Conservation (phyloP, 2,797 vertebrate species). For the Lepilemur septentrionalis region DNA sequence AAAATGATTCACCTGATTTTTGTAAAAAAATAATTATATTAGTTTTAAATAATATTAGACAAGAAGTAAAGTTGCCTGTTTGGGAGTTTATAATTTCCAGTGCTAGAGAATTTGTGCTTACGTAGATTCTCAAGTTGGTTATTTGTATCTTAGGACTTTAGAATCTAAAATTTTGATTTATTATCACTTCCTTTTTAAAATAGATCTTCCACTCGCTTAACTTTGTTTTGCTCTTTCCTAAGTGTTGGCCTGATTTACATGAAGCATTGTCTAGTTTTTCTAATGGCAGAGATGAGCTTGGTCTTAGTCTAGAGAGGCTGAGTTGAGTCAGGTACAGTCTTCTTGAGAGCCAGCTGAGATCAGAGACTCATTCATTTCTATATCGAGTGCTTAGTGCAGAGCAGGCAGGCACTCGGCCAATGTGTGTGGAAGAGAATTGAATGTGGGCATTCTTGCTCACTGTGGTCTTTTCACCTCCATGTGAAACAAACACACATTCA, state of each 20-base stretch:
- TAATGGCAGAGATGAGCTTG: not conserved
- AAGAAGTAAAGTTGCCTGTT: not conserved
- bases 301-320: not conserved
- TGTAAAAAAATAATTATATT: not conserved
- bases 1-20: not conserved
- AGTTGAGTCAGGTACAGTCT: not conserved
- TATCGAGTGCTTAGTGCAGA: not conserved
- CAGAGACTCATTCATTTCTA: not conserved
- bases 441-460: not conserved
- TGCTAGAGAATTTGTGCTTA: constrained; percentile 6
- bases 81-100: not conserved
- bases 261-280: not conserved
- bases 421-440: not conserved
- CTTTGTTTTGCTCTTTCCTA: not conserved
- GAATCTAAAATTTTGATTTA: not conserved
- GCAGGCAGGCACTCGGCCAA: not conserved
- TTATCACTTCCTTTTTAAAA: not conserved
- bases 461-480: not conserved
- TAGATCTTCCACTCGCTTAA: not conserved
- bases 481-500: not conserved
- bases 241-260: not conserved
- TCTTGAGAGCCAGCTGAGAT: not conserved
- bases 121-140: not conserved
- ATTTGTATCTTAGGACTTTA: constrained; percentile 18
- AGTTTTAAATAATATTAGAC: constrained; percentile 1